Conservation (phyloP, 2,113 vertebrate species). For the Glaucidium brasilianum region DNA sequence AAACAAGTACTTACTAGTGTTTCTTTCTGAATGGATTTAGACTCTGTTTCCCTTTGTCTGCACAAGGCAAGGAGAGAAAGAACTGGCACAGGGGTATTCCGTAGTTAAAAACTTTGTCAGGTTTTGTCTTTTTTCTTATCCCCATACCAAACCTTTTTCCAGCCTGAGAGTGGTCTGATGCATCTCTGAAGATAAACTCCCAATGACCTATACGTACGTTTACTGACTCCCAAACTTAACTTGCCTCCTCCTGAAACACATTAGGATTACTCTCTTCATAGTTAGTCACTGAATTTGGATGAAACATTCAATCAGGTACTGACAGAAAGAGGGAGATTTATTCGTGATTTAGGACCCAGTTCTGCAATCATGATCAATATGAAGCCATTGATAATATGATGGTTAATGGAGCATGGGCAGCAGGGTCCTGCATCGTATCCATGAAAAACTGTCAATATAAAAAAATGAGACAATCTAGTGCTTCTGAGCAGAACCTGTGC, state of each 20-base stretch:
- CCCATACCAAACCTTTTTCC: neutral
- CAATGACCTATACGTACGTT: neutral
- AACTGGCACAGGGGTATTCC: neutral
- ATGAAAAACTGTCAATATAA: neutral
- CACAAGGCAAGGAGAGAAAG: neutral
- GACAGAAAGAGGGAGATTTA: neutral
- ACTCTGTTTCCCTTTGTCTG: neutral
- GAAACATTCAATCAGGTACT: neutral
- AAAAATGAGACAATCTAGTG: neutral
- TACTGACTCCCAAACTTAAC: neutral
- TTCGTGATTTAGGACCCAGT: neutral
- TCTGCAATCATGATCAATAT: neutral
- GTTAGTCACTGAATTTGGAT: neutral
- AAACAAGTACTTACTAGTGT: conserved; percentile 43
- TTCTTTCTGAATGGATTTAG: conserved; percentile 41
- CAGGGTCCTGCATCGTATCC: neutral
- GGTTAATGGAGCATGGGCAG: neutral
- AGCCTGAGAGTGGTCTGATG: neutral
- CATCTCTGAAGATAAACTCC: neutral
- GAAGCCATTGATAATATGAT: neutral
- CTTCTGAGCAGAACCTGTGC: neutral
- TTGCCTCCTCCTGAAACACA: neutral
- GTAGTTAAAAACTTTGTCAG: neutral
- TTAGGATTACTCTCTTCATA: neutral
- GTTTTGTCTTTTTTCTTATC: neutral